Conservation (phyloP, 2,888 invertebrate genomes). For the Lasioglossum oenotherae region DNA sequence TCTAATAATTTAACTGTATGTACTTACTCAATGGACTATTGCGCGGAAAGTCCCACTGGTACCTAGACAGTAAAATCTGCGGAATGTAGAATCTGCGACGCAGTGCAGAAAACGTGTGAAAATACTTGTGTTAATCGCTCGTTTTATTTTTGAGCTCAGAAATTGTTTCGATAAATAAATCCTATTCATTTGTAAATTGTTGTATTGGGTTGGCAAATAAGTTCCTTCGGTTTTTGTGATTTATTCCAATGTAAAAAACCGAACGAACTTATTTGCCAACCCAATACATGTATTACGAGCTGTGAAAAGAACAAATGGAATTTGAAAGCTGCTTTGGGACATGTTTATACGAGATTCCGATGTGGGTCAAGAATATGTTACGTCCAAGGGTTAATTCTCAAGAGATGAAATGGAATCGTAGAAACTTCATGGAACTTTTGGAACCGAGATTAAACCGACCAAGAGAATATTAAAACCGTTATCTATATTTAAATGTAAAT, state of each 20-base stretch:
- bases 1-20: too few species aligned
- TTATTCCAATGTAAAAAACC: too few species aligned
- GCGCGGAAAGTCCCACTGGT: neutral
- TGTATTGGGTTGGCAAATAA: too few species aligned
- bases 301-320: neutral
- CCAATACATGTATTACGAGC: neutral
- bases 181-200: neutral
- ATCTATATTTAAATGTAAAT: neutral
- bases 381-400: neutral
- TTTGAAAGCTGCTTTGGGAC: neutral
- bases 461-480: neutral
- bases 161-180: neutral
- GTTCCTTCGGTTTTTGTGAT: too few species aligned
- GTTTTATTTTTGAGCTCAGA: neutral
- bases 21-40: neutral
- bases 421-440: neutral
- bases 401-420: neutral
- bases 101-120: neutral
- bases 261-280: too few species aligned
- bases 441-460: neutral
- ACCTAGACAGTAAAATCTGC: neutral
- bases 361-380: neutral
- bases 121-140: neutral
- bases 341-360: neutral
- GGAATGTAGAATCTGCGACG: neutral